Percentiles rank a stretch among this genome's conserved stretches.
Evolutionary conservation across 2,113 vertebrate species (phyloP).

Genomic region (Ellobius talpinus): DNA sequence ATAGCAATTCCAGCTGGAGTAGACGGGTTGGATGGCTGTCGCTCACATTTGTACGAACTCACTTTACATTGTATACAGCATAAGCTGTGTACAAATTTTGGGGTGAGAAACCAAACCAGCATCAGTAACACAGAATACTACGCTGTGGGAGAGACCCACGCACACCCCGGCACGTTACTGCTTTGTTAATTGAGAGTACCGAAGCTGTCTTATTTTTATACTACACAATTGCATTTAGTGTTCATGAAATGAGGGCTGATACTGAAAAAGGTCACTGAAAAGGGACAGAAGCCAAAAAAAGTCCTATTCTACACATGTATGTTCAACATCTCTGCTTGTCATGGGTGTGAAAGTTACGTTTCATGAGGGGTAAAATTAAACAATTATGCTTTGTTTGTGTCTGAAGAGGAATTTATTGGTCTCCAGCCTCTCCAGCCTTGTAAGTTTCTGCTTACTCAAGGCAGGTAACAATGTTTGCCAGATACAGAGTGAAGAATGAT

Average conservation of each 20-base stretch:
- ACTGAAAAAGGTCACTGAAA: constrained; percentile 3
- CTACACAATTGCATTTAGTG: background rate
- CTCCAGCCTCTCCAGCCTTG: background rate
- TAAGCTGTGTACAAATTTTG: constrained; percentile 1
- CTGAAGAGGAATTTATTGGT: constrained; percentile 36
- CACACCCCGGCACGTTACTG: background rate
- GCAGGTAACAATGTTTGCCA: constrained; percentile 46
- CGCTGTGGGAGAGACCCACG: background rate
- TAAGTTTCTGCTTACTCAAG: background rate
- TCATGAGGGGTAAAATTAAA: constrained; percentile 3
- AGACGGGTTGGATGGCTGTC: background rate
- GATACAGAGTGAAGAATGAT: background rate
- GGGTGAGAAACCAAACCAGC: constrained; percentile 18
- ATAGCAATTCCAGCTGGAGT: background rate
- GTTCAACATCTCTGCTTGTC: background rate
- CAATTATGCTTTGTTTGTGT: constrained; percentile 2
- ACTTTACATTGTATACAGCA: background rate
- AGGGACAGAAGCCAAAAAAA: background rate
- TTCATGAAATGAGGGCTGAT: background rate
- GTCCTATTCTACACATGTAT: background rate
- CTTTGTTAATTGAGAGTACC: background rate
- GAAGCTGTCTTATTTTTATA: constrained; percentile 8
- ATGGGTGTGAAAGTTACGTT: background rate
- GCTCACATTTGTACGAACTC: background rate
- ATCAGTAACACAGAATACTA: background rate